A percentile compares a stretch with the other conserved stretches of the same genome.
These are phyloP conservation scores for Drosophila azteca DNA, from an alignment of 1,140 invertebrate species.

Conservation along the genomic window DNA sequence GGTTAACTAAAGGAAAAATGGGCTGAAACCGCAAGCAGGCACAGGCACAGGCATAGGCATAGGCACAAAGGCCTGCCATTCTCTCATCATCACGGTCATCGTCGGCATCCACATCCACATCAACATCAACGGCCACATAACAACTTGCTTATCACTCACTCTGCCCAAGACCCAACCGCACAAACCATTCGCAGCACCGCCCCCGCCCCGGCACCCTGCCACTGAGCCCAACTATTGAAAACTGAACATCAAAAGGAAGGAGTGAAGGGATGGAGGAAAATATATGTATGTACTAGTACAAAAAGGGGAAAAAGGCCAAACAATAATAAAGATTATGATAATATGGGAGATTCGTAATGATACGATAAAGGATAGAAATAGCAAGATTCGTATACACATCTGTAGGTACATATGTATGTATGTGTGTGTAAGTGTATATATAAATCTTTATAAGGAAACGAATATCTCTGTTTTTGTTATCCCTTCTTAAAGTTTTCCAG, in stretches of 20 bases:
- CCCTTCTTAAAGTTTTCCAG: too few species aligned
- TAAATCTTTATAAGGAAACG: too few species aligned
- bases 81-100: conserved; percentile 55
- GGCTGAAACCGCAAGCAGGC: conserved; percentile 30
- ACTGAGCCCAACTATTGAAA: conserved; percentile 19
- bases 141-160: conserved; percentile 51
- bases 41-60: neutral
- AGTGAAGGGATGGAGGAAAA: conserved; percentile 11
- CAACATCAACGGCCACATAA: conserved; percentile 30
- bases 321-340: conserved; percentile 44
- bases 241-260: conserved; percentile 41
- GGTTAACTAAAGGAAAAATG: conserved; percentile 24
- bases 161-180: conserved; percentile 4
- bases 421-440: too few species aligned
- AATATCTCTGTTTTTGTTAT: too few species aligned
- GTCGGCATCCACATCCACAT: neutral
- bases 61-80: conserved; percentile 31
- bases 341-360: conserved; percentile 35
- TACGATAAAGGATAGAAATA: conserved; percentile 13
- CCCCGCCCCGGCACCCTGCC: conserved; percentile 7
- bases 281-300: neutral
- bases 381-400: conserved; percentile 1
- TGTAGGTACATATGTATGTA: too few species aligned
- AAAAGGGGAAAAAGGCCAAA: conserved; percentile 19
- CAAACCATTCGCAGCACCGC: conserved; percentile 5